Conservation (phyloP, 1,140 invertebrate genomes). For the Drosophila neocordata region DNA sequence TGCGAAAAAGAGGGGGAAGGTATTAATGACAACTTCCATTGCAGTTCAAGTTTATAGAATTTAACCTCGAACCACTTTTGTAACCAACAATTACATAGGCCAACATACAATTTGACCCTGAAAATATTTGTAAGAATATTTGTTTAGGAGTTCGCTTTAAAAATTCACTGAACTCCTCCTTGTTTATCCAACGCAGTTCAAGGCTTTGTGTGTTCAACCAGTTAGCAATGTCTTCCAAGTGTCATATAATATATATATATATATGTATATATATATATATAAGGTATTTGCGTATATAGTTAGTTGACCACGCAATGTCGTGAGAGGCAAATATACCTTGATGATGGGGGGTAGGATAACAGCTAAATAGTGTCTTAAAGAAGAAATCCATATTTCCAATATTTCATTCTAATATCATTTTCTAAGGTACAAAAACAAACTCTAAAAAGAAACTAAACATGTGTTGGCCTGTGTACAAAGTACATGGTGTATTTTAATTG, state of each 20-base stretch:
- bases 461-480: neutral
- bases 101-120: neutral
- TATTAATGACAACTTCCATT: neutral
- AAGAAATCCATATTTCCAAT: no score
- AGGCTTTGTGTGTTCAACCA: neutral
- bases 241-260: no score
- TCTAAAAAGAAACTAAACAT: neutral
- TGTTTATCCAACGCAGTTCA: neutral
- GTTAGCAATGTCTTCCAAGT: neutral
- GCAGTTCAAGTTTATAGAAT: constrained; percentile 10
- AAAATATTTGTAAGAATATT: no score
- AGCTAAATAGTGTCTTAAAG: no score
- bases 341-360: no score
- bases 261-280: no score
- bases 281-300: neutral
- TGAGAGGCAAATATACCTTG: no score
- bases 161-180: neutral
- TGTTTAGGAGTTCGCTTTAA: no score
- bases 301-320: neutral
- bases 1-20: neutral
- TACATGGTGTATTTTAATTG: neutral
- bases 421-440: no score
- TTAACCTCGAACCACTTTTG: constrained; percentile 3
- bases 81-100: neutral
- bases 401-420: no score